A percentile compares a stretch with the other conserved stretches of the same genome.
Conservation (phyloP, 2,888 invertebrate genomes). For the Tanypteryx hageni region DNA sequence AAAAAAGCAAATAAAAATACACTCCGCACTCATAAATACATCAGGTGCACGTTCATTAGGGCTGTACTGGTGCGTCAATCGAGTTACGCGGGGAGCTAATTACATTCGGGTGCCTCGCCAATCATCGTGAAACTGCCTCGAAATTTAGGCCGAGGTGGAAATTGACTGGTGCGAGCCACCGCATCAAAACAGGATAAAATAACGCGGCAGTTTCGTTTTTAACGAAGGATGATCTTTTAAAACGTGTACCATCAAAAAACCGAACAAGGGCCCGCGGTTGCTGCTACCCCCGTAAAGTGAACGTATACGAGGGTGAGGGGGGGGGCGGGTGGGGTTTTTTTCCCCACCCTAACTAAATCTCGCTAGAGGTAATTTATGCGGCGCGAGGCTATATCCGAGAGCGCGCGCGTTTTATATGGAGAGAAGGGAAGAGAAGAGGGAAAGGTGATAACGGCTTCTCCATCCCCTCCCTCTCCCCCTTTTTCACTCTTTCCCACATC, state of each 20-base stretch:
- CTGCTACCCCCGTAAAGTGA: neutral
- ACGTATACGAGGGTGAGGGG: no score
- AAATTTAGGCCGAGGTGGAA: neutral
- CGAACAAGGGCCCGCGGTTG: neutral
- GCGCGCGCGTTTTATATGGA: no score
- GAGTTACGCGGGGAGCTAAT: neutral
- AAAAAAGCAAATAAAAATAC: neutral
- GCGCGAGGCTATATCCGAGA: no score
- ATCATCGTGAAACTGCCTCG: neutral
- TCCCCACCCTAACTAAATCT: no score
- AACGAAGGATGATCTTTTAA: neutral
- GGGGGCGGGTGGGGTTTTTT: no score
- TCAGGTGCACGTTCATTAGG: neutral
- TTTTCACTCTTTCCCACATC: no score
- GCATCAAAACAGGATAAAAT: no score
- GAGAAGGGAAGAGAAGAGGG: neutral
- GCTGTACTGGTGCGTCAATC: neutral
- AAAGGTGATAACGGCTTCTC: neutral
- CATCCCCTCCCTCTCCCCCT: neutral
- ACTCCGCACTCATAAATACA: neutral
- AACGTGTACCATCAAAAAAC: neutral
- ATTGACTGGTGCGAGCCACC: neutral
- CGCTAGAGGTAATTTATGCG: no score
- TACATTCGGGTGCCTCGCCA: neutral
- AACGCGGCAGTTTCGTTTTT: no score